A percentile compares a stretch with the other conserved stretches of the same genome.
Conservation (phyloP, 2,113 vertebrate species). For the Brachypodius melanocephalos region DNA sequence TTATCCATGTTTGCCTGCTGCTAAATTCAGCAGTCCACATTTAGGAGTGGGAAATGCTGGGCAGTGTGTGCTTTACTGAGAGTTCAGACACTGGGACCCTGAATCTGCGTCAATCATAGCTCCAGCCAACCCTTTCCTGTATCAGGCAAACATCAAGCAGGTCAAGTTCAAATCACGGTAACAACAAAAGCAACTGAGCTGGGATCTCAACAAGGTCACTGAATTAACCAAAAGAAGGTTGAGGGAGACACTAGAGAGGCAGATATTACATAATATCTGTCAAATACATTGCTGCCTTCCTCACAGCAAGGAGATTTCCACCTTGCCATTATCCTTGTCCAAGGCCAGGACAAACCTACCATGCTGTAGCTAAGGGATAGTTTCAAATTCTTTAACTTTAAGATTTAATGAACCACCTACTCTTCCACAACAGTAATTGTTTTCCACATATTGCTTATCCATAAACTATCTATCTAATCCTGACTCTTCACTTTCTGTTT, state of each 20-base stretch:
- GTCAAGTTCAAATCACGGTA: neutral
- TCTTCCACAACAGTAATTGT: neutral
- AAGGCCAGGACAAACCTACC: neutral
- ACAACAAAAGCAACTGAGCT: neutral
- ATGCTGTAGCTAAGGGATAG: neutral
- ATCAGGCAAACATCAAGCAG: neutral
- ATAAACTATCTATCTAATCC: constrained; percentile 24
- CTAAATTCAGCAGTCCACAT: neutral
- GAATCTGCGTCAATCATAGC: accelerated
- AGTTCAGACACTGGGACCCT: neutral
- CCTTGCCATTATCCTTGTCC: neutral
- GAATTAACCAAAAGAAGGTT: neutral
- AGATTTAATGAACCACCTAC: neutral
- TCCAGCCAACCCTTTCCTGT: neutral
- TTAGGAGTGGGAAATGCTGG: neutral
- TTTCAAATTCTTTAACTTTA: neutral
- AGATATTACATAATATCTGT: neutral
- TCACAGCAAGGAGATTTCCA: neutral
- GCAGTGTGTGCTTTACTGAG: too few relatives aligned
- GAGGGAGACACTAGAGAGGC: neutral
- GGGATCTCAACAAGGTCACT: neutral
- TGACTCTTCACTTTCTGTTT: constrained; percentile 18
- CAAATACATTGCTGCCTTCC: neutral
- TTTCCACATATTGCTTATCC: neutral
- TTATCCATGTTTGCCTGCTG: neutral